Conservation (phyloP, 2,888 invertebrate species). For the Agrotis ipsilon region DNA sequence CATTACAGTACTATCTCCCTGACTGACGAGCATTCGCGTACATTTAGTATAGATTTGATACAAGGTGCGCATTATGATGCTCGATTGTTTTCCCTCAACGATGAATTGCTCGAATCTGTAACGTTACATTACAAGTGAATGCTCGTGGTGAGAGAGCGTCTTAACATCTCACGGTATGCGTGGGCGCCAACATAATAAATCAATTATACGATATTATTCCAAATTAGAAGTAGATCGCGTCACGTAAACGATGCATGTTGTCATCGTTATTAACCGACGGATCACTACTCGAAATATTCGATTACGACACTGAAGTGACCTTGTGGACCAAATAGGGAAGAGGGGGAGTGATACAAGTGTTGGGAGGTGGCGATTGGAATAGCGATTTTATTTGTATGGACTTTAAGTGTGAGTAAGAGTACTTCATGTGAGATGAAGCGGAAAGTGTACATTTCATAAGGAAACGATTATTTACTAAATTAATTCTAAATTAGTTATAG, state of each 20-base stretch:
- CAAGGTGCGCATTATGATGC: too few relatives aligned
- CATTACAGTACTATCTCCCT: too few relatives aligned
- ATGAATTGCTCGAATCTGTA: too few relatives aligned
- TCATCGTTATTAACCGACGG: slow-evolving; percentile 67
- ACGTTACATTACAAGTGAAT: too few relatives aligned
- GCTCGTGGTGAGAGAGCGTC: too few relatives aligned
- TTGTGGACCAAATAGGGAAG: slow-evolving; percentile 78
- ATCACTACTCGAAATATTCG: slow-evolving; percentile 81
- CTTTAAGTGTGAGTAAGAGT: background rate
- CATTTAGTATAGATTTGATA: too few relatives aligned
- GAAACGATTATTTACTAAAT: too few relatives aligned
- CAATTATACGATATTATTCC: slow-evolving; percentile 54
- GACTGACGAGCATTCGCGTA: too few relatives aligned
- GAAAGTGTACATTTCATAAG: too few relatives aligned
- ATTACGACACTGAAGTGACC: slow-evolving; percentile 77
- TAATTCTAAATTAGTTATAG: too few relatives aligned
- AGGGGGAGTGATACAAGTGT: slow-evolving; percentile 57
- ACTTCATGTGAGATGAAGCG: too few relatives aligned
- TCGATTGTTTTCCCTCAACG: too few relatives aligned
- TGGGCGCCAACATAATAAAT: slow-evolving; percentile 46
- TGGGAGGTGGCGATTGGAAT: slow-evolving; percentile 13
- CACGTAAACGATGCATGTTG: slow-evolving; percentile 49
- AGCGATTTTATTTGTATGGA: slow-evolving; percentile 30
- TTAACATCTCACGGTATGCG: slow-evolving; percentile 19
- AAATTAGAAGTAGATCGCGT: slow-evolving; percentile 40